Percentiles rank a stretch among this genome's conserved stretches.
phyloP scores from a whole-genome alignment of 2,888 invertebrate genomes.

The Ophion slaviceki region DNA sequence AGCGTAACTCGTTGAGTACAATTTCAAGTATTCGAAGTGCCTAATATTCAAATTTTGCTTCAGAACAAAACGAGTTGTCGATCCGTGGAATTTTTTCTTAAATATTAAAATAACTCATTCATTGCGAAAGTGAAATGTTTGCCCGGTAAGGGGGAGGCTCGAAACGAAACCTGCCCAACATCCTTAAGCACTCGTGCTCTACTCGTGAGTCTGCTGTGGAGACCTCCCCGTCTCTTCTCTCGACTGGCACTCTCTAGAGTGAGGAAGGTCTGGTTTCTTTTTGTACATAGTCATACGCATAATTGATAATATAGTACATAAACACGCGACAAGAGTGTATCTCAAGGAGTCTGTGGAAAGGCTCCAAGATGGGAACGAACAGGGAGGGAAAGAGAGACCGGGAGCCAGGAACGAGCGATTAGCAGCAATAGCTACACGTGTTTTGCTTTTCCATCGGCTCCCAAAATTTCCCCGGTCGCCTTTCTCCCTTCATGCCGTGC shows the following conservation, averaged over 20 bases:
- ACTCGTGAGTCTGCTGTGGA: not conserved
- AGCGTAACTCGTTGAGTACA: too few relatives aligned
- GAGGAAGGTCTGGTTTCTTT: constrained; percentile 54
- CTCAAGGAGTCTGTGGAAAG: constrained; percentile 10
- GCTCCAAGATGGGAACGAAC: not conserved
- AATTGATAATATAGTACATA: constrained; percentile 45
- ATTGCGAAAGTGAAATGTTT: too few relatives aligned
- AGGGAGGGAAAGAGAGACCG: constrained; percentile 29
- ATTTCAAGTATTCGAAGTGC: too few relatives aligned
- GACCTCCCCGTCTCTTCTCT: not conserved
- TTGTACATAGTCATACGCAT: constrained; percentile 39
- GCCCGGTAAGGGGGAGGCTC: too few relatives aligned
- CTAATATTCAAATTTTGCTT: too few relatives aligned
- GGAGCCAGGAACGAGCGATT: constrained; percentile 60
- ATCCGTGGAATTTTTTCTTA: too few relatives aligned
- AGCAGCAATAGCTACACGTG: constrained; percentile 66
- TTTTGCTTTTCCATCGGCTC: constrained; percentile 54
- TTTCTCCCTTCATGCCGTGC: not conserved
- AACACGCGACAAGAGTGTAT: constrained; percentile 54
- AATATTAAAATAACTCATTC: too few relatives aligned
- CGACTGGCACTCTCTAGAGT: constrained; percentile 20
- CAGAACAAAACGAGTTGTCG: too few relatives aligned
- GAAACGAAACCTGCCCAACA: too few relatives aligned
- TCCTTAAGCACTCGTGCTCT: constrained; percentile 3
- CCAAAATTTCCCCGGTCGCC: constrained; percentile 22